phyloP scores from a whole-genome alignment of 2,888 invertebrate genomes.

The Tortrix viridana region DNA sequence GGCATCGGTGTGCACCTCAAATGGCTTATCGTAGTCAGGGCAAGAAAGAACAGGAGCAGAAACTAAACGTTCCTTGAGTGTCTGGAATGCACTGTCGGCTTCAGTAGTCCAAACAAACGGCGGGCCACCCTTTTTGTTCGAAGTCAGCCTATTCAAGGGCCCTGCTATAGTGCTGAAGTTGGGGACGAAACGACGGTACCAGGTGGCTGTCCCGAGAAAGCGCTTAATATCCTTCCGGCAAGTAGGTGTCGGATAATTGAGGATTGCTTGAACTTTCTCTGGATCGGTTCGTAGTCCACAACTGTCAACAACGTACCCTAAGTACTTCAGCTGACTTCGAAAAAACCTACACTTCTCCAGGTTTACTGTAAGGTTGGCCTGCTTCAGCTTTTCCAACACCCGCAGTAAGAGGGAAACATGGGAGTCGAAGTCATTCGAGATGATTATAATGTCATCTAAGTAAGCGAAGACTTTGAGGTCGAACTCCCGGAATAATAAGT shows the following conservation, averaged over 20 bases:
- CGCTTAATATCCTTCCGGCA: slow-evolving; percentile 17
- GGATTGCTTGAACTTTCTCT: slow-evolving; percentile 39
- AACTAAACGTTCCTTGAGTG: slow-evolving; percentile 3
- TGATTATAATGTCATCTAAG: slow-evolving; percentile 43
- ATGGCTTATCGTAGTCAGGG: background rate
- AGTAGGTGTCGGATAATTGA: background rate
- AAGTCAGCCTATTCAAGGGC: no score
- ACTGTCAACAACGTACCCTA: slow-evolving; percentile 40
- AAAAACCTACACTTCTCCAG: slow-evolving; percentile 21
- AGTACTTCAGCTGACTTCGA: slow-evolving; percentile 34
- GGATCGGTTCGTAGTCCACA: slow-evolving; percentile 45
- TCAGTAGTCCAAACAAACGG: slow-evolving; percentile 19
- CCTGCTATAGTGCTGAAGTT: no score
- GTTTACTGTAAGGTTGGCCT: no score
- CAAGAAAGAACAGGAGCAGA: slow-evolving; percentile 13
- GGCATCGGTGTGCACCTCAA: background rate
- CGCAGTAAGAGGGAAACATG: slow-evolving; percentile 33
- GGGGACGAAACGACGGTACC: slow-evolving; percentile 23
- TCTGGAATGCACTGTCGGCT: slow-evolving; percentile 18
- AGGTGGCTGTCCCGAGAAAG: slow-evolving; percentile 29
- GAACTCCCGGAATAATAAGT: slow-evolving; percentile 35
- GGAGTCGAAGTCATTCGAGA: slow-evolving; percentile 10
- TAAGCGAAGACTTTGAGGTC: slow-evolving; percentile 39
- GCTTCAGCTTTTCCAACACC: slow-evolving; percentile 39
- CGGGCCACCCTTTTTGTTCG: no score